Base-by-base conservation (phyloP, 2,888 invertebrate genomes). In the Acanthosepion lycidas region DNA sequence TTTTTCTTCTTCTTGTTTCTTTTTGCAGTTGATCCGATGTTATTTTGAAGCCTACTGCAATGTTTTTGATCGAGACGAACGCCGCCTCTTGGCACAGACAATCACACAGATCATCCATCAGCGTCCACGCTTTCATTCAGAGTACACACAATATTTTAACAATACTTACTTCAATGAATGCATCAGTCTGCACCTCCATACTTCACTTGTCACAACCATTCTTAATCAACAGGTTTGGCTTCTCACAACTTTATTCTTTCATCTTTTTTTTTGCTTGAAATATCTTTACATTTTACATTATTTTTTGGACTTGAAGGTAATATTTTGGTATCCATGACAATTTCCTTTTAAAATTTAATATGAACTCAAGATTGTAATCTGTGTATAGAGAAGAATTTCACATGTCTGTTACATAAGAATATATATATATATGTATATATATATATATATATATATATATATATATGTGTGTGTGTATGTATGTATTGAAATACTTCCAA, bases 11-110 rank as follows among this genome's bases (percentile, higher is more conserved):
- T n/a, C n/a, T n/a, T 78, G 28, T 28, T 28, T 0, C 3, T 92
- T 92, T 51, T 96, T 95, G n/a, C 96, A 97, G 97, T 95, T 97
- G 95, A 93, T 97, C 93, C 97, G 97, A 95, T 97, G 97, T 94
- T 97, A 97, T 95, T 96, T 96, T 95, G 97, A 97, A 95, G 97
- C 97, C 4, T 97, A 97, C 95, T 97, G 97, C 91, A 97, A 97
- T 95, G 97, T 97, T 94, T 97, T 97, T 95, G 97, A 97, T 95
- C 95, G 97, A 93, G 97, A 97, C 95, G 97, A 97, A 95, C 96
- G 96, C 94, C 95, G 97, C 59, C 95, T 95, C 12, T 95, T 97
- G 55, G 97, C 97, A 4, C 97, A 97, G 95, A 96, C 96, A 49
- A 97, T 97, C 91, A 97, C 97, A 23, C 96, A 97, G 95, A 95